phyloP scores from a whole-genome alignment of 2,797 vertebrate genomes.

The Gymnodraco acuticeps region DNA sequence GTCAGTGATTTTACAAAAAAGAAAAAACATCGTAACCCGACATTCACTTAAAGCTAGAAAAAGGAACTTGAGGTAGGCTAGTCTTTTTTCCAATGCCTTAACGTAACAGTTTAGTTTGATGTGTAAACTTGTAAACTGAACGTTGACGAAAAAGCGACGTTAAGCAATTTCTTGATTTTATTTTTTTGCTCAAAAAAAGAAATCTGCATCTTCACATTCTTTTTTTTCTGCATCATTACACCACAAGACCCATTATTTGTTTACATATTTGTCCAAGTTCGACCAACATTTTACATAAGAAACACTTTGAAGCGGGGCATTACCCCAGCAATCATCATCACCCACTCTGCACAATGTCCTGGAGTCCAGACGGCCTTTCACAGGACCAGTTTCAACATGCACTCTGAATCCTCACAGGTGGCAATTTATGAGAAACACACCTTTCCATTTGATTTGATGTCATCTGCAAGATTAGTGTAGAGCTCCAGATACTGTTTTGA shows the following conservation, averaged over 20 bases:
- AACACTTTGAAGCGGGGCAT: constrained; percentile 57
- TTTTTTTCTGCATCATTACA: constrained; percentile 70
- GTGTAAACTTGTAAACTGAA: not conserved
- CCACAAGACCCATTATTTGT: constrained; percentile 57
- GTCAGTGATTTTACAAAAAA: no score
- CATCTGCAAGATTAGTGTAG: not conserved
- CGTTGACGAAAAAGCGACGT: constrained; percentile 33
- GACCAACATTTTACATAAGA: constrained; percentile 67
- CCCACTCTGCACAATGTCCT: constrained; percentile 34
- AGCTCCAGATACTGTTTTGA: constrained; percentile 1
- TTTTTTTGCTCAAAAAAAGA: constrained; percentile 74
- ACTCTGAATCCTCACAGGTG: constrained; percentile 24
- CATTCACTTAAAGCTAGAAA: not conserved
- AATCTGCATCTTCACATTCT: constrained; percentile 72
- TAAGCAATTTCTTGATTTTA: constrained; percentile 78
- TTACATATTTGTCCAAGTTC: constrained; percentile 59
- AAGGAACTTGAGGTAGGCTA: not conserved
- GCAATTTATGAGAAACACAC: no score
- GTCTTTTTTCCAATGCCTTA: not conserved
- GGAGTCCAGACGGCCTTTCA: constrained; percentile 29
- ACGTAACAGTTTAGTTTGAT: not conserved
- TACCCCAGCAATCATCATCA: constrained; percentile 24
- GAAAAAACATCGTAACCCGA: no score
- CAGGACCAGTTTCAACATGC: constrained; percentile 38
- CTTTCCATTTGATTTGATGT: not conserved